Base-by-base conservation (phyloP, 2,888 invertebrate species). In the Andrena fulva region DNA sequence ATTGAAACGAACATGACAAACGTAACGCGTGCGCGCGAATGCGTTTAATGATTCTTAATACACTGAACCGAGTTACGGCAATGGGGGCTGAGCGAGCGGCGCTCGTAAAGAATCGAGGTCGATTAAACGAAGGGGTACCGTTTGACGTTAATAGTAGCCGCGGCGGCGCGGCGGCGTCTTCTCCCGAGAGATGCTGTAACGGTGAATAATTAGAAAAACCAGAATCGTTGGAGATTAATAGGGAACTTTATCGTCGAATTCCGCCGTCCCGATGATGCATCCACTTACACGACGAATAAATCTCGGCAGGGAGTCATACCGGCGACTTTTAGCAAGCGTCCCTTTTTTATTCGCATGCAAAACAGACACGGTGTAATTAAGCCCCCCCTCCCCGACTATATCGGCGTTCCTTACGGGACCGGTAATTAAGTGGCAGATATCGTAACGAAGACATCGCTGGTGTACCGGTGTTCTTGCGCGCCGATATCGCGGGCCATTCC, bases 341-440 rank as follows among this genome's bases (percentile, higher is more conserved):
- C 42, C 12, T 48, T 42, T 42, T 62, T 70, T 54, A 35, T 56
- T 31, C 48, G 20, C 20, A 35, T 48, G 42, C 20, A 42, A 79
- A 66, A 59, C 48, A 56, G 68, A 31, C 64, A 27, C 64, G 35
- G 24, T 27, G 64, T 66, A 77, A 79, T 79, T 79, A 77, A 79
- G 50, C 69, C n/a, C 77, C 29, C 54, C 7, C 29, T 2, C 27
- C 48, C 10, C 16, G 35, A 64, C 35, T 16, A 59, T 68, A 68
- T 78, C 68, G 62, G 63, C 48, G 63, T 69, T 75, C 62, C 68
- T 78, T 76, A 76, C 76, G 76, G 68, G 68, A 78, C 76, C 54
- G 20, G 76, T 76, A 78, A 78, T 76, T 76, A 78, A 78, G 63
- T 56, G 68, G 63, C 35, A 78, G 78, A 78, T 78, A 76, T 78